phyloP scores from a whole-genome alignment of 2,888 invertebrate genomes.

The Chesias legatella region DNA sequence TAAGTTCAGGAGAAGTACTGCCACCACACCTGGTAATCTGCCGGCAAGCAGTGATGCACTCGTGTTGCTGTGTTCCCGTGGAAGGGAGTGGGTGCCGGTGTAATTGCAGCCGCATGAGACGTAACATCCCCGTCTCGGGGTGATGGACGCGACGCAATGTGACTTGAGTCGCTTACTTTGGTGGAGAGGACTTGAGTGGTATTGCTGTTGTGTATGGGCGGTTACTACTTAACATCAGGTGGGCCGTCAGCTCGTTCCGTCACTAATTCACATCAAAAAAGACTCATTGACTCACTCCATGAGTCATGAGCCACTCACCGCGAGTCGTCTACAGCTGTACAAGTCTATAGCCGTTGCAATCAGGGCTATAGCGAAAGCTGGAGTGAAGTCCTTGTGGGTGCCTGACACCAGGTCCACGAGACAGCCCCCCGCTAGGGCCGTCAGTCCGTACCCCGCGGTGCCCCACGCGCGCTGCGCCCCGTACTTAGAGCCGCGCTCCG shows the following conservation, averaged over 20 bases:
- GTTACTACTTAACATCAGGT: not conserved
- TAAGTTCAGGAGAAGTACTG: too few species aligned
- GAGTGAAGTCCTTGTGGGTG: conserved; percentile 83
- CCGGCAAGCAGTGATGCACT: not conserved
- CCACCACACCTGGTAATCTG: too few species aligned
- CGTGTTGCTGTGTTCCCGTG: not conserved
- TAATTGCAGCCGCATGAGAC: not conserved
- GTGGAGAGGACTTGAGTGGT: too few species aligned
- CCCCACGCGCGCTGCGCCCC: conserved; percentile 92
- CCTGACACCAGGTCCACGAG: conserved; percentile 84
- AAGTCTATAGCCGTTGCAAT: conserved; percentile 84
- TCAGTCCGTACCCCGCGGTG: conserved; percentile 88
- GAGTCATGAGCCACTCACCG: conserved; percentile 59
- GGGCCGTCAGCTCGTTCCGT: too few species aligned
- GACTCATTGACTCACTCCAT: too few species aligned
- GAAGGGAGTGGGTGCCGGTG: not conserved
- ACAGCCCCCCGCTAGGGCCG: conserved; percentile 86
- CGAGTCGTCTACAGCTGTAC: conserved; percentile 82
- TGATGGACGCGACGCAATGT: too few species aligned
- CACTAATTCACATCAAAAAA: not conserved
- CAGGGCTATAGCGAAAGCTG: conserved; percentile 85
- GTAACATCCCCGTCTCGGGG: too few species aligned
- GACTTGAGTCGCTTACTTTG: too few species aligned
- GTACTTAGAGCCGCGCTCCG: conserved; percentile 84
- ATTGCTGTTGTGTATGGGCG: too few species aligned